Evolutionary conservation across 2,888 invertebrate genomes (phyloP).

Genomic region (Cephonodes hylas): DNA sequence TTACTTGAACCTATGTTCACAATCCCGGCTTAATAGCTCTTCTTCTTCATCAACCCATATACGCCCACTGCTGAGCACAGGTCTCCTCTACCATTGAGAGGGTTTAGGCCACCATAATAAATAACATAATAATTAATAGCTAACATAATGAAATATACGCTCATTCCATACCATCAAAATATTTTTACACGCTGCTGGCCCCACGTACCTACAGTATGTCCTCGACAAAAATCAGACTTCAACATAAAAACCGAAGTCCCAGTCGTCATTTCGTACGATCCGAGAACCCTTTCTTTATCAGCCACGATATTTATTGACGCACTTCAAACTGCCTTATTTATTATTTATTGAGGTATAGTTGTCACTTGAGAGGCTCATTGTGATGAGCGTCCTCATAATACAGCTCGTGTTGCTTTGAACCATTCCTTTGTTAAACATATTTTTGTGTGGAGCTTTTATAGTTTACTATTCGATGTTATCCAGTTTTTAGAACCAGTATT

Average conservation of each 20-base stretch:
- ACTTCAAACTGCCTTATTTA: slow-evolving; percentile 5
- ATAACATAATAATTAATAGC: too few relatives aligned
- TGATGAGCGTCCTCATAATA: not conserved
- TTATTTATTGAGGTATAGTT: slow-evolving; percentile 4
- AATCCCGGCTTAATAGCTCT: too few relatives aligned
- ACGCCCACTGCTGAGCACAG: too few relatives aligned
- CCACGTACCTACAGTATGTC: not conserved
- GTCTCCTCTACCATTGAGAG: too few relatives aligned
- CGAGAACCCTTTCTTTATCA: slow-evolving; percentile 35
- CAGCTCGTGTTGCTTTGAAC: not conserved
- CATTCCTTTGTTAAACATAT: not conserved
- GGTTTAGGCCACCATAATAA: too few relatives aligned
- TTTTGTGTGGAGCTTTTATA: not conserved
- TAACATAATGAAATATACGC: too few relatives aligned
- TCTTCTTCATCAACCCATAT: too few relatives aligned
- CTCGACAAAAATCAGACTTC: not conserved
- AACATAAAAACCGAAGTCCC: slow-evolving; percentile 23
- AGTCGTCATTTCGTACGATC: slow-evolving; percentile 28
- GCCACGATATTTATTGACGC: slow-evolving; percentile 30
- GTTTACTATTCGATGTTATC: too few relatives aligned
- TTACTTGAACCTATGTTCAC: too few relatives aligned
- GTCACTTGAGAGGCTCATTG: not conserved
- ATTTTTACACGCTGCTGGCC: not conserved
- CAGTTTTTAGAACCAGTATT: too few relatives aligned
- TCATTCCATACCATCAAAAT: too few relatives aligned